These are phyloP conservation scores for Echeneis naucrates DNA, from an alignment of 2,797 vertebrate genomes.

Conservation along the genomic window DNA sequence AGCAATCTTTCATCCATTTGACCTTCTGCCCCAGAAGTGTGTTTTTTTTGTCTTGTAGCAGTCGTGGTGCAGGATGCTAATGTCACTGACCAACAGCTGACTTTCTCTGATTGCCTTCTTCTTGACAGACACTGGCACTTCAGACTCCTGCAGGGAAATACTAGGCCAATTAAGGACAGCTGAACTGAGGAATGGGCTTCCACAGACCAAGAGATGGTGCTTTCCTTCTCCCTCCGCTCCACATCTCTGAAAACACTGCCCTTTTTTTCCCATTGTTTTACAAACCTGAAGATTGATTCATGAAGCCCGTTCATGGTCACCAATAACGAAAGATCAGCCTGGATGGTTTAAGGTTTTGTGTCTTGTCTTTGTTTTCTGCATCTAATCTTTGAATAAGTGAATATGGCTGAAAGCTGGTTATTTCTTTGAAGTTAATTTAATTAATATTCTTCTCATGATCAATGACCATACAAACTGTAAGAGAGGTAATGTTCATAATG, in stretches of 20 bases:
- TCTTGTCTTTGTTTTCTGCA: no score
- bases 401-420: no score
- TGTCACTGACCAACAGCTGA: conserved; percentile 62
- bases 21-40: conserved; percentile 17
- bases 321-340: no score
- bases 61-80: conserved; percentile 23
- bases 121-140: conserved; percentile 16
- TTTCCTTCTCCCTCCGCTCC: background rate
- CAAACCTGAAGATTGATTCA: no score
- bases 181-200: conserved; percentile 22
- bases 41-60: conserved; percentile 59
- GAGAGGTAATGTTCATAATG: no score
- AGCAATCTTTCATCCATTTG: conserved; percentile 40
- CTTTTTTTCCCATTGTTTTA: no score
- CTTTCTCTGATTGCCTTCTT: conserved; percentile 18
- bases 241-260: background rate
- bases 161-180: conserved; percentile 38
- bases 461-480: no score
- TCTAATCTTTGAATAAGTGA: no score
- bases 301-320: no score
- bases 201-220: conserved; percentile 5
- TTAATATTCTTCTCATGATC: no score
- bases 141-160: conserved; percentile 1
- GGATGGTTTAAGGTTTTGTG: background rate
- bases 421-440: no score